Evolutionary conservation across 2,888 invertebrate species (phyloP).

Genomic region (Eristalis tenax): DNA sequence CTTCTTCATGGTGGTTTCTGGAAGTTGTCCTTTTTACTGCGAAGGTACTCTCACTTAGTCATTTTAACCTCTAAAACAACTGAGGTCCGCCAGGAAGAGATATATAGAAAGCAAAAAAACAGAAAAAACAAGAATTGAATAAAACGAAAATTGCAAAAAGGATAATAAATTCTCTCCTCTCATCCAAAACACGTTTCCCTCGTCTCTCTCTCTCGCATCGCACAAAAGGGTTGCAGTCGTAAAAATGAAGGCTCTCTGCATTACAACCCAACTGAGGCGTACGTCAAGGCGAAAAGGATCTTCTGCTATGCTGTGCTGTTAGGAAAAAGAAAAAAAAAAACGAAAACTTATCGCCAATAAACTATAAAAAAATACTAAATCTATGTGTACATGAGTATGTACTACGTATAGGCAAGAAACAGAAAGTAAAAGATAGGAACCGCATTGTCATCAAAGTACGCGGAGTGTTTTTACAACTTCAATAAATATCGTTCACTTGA

Average conservation of each 20-base stretch:
- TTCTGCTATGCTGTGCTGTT: neutral
- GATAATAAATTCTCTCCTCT: slow-evolving; percentile 46
- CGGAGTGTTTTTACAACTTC: slow-evolving; percentile 45
- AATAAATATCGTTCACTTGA: slow-evolving; percentile 59
- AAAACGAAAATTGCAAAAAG: slow-evolving; percentile 63
- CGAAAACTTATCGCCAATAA: slow-evolving; percentile 53
- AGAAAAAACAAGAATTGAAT: slow-evolving; percentile 21
- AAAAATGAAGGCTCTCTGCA: slow-evolving; percentile 42
- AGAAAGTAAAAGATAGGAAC: slow-evolving; percentile 57
- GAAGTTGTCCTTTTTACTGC: slow-evolving; percentile 38
- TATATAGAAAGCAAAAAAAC: neutral
- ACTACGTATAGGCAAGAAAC: neutral
- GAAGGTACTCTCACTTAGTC: slow-evolving; percentile 56
- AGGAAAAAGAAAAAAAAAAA: slow-evolving; percentile 26
- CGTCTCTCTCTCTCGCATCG: neutral
- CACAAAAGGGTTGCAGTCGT: slow-evolving; percentile 62
- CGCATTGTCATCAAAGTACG: slow-evolving; percentile 65
- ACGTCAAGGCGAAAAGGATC: slow-evolving; percentile 1
- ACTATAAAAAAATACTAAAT: slow-evolving; percentile 55
- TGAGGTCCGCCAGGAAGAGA: slow-evolving; percentile 50
- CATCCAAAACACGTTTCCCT: slow-evolving; percentile 43
- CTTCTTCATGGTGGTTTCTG: slow-evolving; percentile 56
- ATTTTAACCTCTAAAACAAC: slow-evolving; percentile 60
- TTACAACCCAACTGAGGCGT: neutral
- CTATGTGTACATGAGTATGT: slow-evolving; percentile 4